A percentile compares a stretch with the other conserved stretches of the same genome.
Evolutionary conservation across 2,888 invertebrate genomes (phyloP).

Genomic region (Ernsta delagoae): DNA sequence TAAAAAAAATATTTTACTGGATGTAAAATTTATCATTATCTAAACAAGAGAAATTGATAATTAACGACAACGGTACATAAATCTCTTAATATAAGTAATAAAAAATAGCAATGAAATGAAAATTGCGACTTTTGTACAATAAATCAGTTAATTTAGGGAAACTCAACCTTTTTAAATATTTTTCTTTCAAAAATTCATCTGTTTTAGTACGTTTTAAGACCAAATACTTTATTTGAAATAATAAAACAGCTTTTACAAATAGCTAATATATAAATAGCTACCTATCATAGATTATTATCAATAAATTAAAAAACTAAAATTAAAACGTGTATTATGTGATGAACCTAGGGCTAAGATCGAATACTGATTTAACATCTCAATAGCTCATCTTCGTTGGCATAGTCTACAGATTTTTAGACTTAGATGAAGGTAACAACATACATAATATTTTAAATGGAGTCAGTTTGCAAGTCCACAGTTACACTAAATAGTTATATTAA

Average conservation of each 20-base stretch:
- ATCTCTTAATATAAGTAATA: neutral
- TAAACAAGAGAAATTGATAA: too few relatives aligned
- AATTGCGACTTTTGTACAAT: neutral
- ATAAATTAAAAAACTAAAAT: neutral
- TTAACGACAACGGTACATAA: neutral
- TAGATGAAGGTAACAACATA: too few relatives aligned
- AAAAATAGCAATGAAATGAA: neutral
- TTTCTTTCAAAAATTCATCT: neutral
- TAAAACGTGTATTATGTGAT: conserved; percentile 27
- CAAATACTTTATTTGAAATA: too few relatives aligned
- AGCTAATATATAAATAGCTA: too few relatives aligned
- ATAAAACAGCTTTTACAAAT: neutral
- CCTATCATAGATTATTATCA: conserved; percentile 5
- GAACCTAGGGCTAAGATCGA: conserved; percentile 34
- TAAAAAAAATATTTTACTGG: too few relatives aligned
- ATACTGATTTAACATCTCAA: conserved; percentile 41
- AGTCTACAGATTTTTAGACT: neutral
- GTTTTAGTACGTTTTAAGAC: too few relatives aligned
- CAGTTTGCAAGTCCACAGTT: neutral
- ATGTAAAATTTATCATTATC: too few relatives aligned
- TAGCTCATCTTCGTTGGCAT: conserved; percentile 21
- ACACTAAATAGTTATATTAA: too few relatives aligned
- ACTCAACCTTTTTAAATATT: neutral
- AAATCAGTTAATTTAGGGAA: neutral
- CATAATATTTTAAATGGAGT: neutral